These are phyloP conservation scores for Lepidurus arcticus DNA, from an alignment of 1,140 invertebrate species.

Conservation along the genomic window DNA sequence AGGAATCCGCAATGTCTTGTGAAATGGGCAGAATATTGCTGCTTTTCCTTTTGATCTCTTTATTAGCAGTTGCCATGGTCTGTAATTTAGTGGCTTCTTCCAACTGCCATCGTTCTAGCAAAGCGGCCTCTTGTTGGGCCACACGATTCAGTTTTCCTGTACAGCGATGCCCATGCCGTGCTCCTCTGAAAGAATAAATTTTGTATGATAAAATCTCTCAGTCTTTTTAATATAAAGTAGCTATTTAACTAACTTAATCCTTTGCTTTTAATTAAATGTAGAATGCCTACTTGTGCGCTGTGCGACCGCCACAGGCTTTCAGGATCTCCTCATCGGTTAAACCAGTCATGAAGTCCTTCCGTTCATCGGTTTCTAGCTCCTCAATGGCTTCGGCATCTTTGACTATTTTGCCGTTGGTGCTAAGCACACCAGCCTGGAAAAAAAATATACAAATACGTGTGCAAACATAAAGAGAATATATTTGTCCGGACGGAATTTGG, in stretches of 20 bases:
- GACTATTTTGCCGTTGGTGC: constrained; percentile 47
- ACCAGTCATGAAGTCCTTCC: constrained; percentile 35
- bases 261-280: neutral
- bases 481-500: neutral
- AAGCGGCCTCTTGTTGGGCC: constrained; percentile 42
- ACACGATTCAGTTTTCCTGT: constrained; percentile 44
- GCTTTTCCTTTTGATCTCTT: neutral
- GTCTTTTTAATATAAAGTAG: constrained; percentile 5
- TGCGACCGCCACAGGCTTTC: constrained; percentile 66
- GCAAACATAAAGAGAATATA: constrained; percentile 36
- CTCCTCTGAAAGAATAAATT: constrained; percentile 40
- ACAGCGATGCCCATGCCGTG: constrained; percentile 44
- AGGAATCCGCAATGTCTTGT: neutral
- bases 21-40: neutral
- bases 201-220: neutral
- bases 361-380: constrained; percentile 24
- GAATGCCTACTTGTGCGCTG: constrained; percentile 64
- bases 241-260: constrained; percentile 3
- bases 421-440: constrained; percentile 39
- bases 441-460: constrained; percentile 33
- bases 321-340: constrained; percentile 72
- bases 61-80: neutral
- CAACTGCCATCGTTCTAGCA: constrained; percentile 35
- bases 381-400: constrained; percentile 37
- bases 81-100: neutral